Base-by-base conservation (phyloP, 2,113 vertebrate species). In the Calypte anna region DNA sequence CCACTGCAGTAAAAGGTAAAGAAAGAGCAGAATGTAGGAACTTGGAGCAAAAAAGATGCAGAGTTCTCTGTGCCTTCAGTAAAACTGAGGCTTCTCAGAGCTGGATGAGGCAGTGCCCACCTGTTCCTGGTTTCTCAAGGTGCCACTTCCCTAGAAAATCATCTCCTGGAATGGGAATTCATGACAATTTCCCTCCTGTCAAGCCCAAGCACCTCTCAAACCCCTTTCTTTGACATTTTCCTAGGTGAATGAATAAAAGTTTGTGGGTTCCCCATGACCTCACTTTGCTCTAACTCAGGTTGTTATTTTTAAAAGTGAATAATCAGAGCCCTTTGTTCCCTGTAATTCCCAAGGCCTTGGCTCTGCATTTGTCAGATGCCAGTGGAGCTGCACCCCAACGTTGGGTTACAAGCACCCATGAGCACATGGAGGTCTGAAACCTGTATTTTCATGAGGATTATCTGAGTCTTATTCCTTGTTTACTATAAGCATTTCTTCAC, bases 31-130 rank as follows among this genome's bases (percentile, higher is more conserved):
- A 51, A 66, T 72, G 63, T 3, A 33, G 63, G 46, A 72, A 48
- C 30, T 66, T 36, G 8, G 57, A 59, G 84, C 19, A 43, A 67
- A 88, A 33, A 43, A 12, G 31, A 3, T 7, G 33, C 51, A 30
- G 58, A 66, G 28, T 28, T 8, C 10, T 8, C 12, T 7, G 21
- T 28, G 22, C 55, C 66, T 66, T 57, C 58, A 15, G 10, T 24
- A 50, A 30, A 44, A 36, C 0, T 0, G 2, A 59, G 63, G 14
- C 1, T 57, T 40, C 69, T 46, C 10, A 8, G 14, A 16, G 67
- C 2, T 50, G 70, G 5, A 72, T 31, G 8, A 40, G 36, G 69
- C 30, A 74, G 43, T 12, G 20, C 40, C 40, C 46, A 13, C n/a
- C 3, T 11, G 6, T 10, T n/a, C 63, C 33, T 27, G 53, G 30